These are phyloP conservation scores for Halcyon malimbica DNA, from an alignment of 2,113 vertebrate species.

Conservation along the genomic window DNA sequence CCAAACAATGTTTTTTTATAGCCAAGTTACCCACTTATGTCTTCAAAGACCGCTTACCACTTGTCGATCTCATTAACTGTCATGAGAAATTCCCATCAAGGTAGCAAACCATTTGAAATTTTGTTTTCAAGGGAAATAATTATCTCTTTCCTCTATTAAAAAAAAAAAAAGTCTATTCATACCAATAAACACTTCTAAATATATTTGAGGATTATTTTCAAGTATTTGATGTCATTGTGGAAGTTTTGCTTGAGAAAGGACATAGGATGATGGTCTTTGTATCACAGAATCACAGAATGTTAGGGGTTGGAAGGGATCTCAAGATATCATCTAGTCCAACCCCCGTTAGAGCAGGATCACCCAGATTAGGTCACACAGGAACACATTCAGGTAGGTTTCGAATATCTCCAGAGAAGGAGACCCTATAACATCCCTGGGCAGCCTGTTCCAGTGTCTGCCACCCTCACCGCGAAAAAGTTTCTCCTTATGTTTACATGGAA, in stretches of 20 bases:
- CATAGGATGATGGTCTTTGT: neutral
- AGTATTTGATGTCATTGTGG: neutral
- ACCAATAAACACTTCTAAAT: neutral
- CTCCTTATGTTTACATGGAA: too few relatives aligned
- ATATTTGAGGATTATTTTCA: neutral
- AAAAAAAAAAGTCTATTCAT: neutral
- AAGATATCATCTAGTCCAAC: too few relatives aligned
- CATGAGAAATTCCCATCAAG: neutral
- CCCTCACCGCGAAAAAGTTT: too few relatives aligned
- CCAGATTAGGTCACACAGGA: too few relatives aligned
- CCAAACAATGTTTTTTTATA: neutral
- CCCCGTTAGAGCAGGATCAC: too few relatives aligned
- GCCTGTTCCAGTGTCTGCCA: too few relatives aligned
- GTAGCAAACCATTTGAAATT: neutral
- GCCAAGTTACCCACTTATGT: neutral
- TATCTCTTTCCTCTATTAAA: neutral
- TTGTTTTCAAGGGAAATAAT: neutral
- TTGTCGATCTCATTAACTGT: neutral
- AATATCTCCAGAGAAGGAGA: too few relatives aligned
- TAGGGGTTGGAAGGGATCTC: too few relatives aligned
- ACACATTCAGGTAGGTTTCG: too few relatives aligned
- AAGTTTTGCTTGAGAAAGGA: neutral
- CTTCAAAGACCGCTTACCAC: neutral
- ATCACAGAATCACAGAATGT: too few relatives aligned
- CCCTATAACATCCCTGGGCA: too few relatives aligned